Evolutionary conservation across 2,888 invertebrate species (phyloP), one percentile per base, ranked within the genome.

Genomic region (Perizoma affinitatum): DNA sequence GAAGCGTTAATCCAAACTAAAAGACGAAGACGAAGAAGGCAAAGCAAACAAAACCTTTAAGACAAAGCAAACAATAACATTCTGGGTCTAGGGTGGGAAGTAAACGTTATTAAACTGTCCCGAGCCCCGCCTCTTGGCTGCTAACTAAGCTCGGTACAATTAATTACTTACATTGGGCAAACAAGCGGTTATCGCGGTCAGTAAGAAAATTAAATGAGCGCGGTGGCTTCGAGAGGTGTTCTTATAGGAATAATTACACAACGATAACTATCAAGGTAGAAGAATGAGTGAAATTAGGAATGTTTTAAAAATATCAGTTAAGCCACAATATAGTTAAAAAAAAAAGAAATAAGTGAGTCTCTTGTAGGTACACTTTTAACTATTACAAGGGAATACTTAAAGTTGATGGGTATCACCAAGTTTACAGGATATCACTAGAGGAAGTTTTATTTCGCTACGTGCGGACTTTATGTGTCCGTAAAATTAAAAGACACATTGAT

Each of bases 161-260:
- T 87, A 88, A 87, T 87, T 87, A 86, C 81, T 79, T 71, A 78
- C 84, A 83, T 80, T 80, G 80, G 80, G 82, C 80, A 82, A 84
- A 86, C 86, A 83, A 83, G 84, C 84, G 75, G 82, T 81, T 79
- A 80, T 79, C 72, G 84, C 81, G 84, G 83, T 82, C 82, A 83
- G 79, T 74, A 77, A 83, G 83, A 81, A 86, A 87, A 88, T 86
- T 84, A 84, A 87, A 84, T 82, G 79, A 83, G 75, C 78, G 78
- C 76, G 74, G 78, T 66, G 75, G 74, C 75, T 71, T 76, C 78
- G 80, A 69, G 70, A 66, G 69, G 69, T 73, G 72, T 74, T 79
- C 78, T 78, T 76, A 76, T 77, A 77, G 73, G 70, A 72, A 72
- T 72, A 69, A 57, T 64, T 59, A 48, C 42, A 62, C 65, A 57